phyloP scores from a whole-genome alignment of 2,888 invertebrate species.

The Tenodera sinensis region DNA sequence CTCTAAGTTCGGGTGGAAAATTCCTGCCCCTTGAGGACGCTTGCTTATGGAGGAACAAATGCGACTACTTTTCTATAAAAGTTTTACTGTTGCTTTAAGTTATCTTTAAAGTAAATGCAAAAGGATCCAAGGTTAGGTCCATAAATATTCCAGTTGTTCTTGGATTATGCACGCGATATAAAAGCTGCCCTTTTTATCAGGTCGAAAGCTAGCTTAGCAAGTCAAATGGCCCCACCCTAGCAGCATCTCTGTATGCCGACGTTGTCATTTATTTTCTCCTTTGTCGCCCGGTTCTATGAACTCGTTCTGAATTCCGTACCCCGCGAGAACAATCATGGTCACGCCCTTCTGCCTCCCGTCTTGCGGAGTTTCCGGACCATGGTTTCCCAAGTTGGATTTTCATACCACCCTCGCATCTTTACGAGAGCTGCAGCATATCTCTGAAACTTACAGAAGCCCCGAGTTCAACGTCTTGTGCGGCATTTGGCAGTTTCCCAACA shows the following conservation, averaged over 20 bases:
- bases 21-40: no score
- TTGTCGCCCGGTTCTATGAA: background rate
- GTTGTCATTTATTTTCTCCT: background rate
- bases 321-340: background rate
- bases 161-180: background rate
- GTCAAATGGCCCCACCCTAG: background rate
- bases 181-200: background rate
- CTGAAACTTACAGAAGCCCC: background rate
- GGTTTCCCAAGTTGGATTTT: background rate
- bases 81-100: no score
- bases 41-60: no score
- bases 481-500: background rate
- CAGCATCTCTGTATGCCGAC: background rate
- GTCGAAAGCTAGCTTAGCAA: background rate
- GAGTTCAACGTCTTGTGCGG: background rate
- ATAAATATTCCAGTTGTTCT: background rate
- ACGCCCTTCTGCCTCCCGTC: background rate
- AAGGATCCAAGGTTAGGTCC: no score
- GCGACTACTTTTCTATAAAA: no score
- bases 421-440: background rate
- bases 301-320: background rate
- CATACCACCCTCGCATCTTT: background rate
- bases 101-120: no score
- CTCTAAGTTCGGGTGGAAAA: no score
- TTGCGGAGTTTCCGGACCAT: background rate